Evolutionary conservation across 92 coral and sea anemone species (phyloP).

Genomic region (Scolanthus callimorphus): DNA sequence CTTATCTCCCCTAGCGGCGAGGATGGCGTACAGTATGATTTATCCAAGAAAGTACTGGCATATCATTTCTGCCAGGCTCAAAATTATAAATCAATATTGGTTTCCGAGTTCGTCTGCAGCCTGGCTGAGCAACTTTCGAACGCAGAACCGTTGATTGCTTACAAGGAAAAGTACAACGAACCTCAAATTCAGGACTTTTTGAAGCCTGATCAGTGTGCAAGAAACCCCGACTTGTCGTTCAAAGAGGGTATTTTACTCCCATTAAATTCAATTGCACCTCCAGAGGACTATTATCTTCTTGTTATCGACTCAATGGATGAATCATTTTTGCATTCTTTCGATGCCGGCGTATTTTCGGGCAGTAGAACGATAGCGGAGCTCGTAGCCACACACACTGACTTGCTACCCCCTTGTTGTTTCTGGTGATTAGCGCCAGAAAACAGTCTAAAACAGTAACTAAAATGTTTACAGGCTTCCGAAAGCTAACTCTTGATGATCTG

Average conservation of each 20-base stretch:
- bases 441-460: slow-evolving; percentile 94
- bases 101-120: slow-evolving; percentile 80
- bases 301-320: slow-evolving; percentile 95
- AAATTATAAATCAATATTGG: slow-evolving; percentile 73
- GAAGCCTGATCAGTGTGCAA: slow-evolving; percentile 67
- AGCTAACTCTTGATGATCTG: slow-evolving; percentile 90
- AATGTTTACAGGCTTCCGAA: slow-evolving; percentile 98
- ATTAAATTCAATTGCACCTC: slow-evolving; percentile 73
- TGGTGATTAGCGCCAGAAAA: slow-evolving; percentile 89
- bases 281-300: slow-evolving; percentile 66
- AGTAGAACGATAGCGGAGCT: slow-evolving; percentile 84
- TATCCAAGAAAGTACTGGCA: slow-evolving; percentile 77
- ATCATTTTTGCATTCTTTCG: slow-evolving; percentile 76
- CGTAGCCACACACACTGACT: slow-evolving; percentile 86
- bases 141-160: slow-evolving; percentile 68
- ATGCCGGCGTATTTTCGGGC: slow-evolving; percentile 62
- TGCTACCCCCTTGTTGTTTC: slow-evolving; percentile 84
- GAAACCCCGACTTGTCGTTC: slow-evolving; percentile 83
- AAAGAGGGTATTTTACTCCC: slow-evolving; percentile 94
- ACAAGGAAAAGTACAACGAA: slow-evolving; percentile 60
- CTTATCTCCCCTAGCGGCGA: slow-evolving; percentile 70
- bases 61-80: slow-evolving; percentile 86
- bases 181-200: slow-evolving; percentile 75
- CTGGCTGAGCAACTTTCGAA: slow-evolving; percentile 86
- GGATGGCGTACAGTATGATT: slow-evolving; percentile 60